These are phyloP conservation scores for Bombus huntii DNA, from an alignment of 1,140 invertebrate species.

Conservation along the genomic window DNA sequence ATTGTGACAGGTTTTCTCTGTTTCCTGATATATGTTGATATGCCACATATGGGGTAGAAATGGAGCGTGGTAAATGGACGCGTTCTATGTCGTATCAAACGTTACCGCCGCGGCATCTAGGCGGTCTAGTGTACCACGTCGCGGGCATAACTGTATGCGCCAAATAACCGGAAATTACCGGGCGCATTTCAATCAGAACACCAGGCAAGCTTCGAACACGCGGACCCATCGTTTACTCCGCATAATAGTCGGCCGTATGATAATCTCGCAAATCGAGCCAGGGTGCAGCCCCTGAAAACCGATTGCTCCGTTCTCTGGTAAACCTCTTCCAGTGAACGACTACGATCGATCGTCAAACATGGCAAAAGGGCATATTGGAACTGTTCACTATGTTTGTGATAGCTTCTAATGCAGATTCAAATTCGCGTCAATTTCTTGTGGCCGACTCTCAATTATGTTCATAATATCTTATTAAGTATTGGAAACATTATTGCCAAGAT, in stretches of 20 bases:
- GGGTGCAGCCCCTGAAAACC: conserved; percentile 33
- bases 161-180: conserved; percentile 75
- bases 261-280: conserved; percentile 65
- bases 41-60: conserved; percentile 47
- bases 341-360: conserved; percentile 31
- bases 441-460: too few relatives aligned
- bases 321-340: conserved; percentile 16
- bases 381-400: not conserved
- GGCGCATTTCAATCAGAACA: conserved; percentile 71
- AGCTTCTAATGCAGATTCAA: not conserved
- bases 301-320: conserved; percentile 39
- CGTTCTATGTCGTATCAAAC: conserved; percentile 64
- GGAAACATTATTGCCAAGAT: too few relatives aligned
- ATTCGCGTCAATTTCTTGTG: not conserved
- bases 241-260: conserved; percentile 69
- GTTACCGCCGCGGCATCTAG: conserved; percentile 54
- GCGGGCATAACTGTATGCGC: conserved; percentile 60
- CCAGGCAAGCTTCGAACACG: conserved; percentile 56
- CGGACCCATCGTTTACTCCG: conserved; percentile 67
- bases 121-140: conserved; percentile 62
- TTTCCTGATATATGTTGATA: not conserved
- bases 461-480: too few relatives aligned
- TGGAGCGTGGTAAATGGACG: conserved; percentile 57
- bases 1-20: conserved; percentile 1
- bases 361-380: conserved; percentile 12